Base-by-base conservation (phyloP, 2,888 invertebrate species). In the Synanthedon tipuliformis region DNA sequence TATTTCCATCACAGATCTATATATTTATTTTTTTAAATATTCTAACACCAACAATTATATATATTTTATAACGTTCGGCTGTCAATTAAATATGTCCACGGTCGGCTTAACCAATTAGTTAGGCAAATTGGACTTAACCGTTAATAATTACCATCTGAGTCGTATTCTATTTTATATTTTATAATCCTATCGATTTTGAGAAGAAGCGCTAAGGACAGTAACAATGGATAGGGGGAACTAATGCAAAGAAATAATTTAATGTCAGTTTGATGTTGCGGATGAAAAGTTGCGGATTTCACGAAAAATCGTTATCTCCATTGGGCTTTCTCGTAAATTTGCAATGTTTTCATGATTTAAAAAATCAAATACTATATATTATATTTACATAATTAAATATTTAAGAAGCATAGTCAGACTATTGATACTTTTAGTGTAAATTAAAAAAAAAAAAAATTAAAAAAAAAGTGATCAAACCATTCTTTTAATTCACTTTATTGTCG, bases 161-260 rank as follows among this genome's bases (percentile, higher is more conserved):
- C 69, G 71, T 64, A 54, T 64, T 61, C 65, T 61, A 60, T 60
- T 60, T 10, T 34, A 34, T 34, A 8, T 60, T 60, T 8, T 34
- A 34, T 34, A 34, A 34, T 8, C 45, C 48, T 60, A 61, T 66
- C 67, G 65, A 54, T 51, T n/a, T 62, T 63, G 51, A 62, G 55
- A 68, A 63, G 51, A 68, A 68, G 68, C 69, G 45, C 58, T 56
- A 49, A 60, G 68, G 69, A 70, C 50, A 59, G 56, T 63, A 69
- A 70, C 69, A 69, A 55, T 68, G 72, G 71, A 67, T 56, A 68
- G 66, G 71, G 71, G 66, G 55, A 60, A 54, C 61, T 65, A 34
- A 68, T 56, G 64, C 67, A 67, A 69, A 67, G 18, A 45, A 69
- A 63, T 48, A 41, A 49, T 10, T 16, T 10, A 49, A 7, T 53